These are phyloP conservation scores for Ectemnius continuus DNA, from an alignment of 2,888 invertebrate genomes.

Conservation along the genomic window DNA sequence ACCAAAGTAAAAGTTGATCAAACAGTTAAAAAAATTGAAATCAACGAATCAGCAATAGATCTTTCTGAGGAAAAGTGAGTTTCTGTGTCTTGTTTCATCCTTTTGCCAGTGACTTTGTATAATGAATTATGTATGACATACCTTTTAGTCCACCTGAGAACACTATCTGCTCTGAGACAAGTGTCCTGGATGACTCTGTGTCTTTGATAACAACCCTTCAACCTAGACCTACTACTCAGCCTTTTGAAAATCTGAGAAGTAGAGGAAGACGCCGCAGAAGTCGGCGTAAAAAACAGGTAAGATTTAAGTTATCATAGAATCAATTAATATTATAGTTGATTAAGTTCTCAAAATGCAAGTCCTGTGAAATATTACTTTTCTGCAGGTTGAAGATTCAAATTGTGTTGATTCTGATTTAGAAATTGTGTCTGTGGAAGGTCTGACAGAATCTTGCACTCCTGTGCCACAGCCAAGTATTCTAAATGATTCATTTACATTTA, in stretches of 20 bases:
- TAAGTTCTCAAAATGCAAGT: background rate
- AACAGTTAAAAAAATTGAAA: background rate
- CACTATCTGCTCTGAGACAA: too few relatives aligned
- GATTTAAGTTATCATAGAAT: background rate
- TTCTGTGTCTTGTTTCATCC: too few relatives aligned
- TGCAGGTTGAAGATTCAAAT: background rate
- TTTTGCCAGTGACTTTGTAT: background rate
- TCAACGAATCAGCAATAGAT: background rate
- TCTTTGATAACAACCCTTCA: too few relatives aligned
- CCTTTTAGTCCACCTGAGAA: background rate
- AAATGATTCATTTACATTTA: background rate
- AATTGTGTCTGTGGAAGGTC: conserved; percentile 28
- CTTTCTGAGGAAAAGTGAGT: background rate
- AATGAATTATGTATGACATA: background rate
- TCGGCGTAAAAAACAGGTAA: background rate
- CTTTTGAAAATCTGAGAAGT: too few relatives aligned
- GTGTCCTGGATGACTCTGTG: too few relatives aligned
- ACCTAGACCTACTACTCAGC: too few relatives aligned
- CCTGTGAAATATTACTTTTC: background rate
- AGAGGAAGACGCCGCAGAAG: background rate
- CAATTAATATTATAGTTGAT: background rate
- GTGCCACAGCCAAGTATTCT: background rate
- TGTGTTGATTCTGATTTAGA: conserved; percentile 33
- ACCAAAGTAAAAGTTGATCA: background rate
- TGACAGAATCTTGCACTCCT: background rate